Evolutionary conservation across 92 coral and sea anemone species (phyloP).

Genomic region (Paragorgia papillata): DNA sequence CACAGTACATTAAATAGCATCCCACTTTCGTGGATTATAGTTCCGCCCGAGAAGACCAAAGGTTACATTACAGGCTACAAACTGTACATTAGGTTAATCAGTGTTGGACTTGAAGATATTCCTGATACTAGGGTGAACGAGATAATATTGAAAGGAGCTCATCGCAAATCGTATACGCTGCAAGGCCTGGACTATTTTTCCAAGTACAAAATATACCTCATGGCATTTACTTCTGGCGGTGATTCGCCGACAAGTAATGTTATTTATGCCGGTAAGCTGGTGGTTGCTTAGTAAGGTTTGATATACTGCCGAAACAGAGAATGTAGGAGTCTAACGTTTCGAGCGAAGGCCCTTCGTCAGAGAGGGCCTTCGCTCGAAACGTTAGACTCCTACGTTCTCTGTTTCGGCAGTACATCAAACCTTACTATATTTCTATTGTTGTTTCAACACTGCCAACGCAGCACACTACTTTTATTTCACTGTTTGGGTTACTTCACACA

Average conservation of each 20-base stretch:
- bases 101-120: constrained; percentile 43
- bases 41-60: constrained; percentile 56
- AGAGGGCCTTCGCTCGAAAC: too few species aligned
- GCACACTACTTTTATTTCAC: too few species aligned
- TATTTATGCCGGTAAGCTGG: constrained; percentile 62
- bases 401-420: too few species aligned
- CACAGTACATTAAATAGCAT: constrained; percentile 58
- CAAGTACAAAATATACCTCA: constrained; percentile 52
- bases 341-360: too few species aligned
- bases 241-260: constrained; percentile 60
- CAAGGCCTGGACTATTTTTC: constrained; percentile 55
- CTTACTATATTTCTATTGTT: too few species aligned
- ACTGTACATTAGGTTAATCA: constrained; percentile 43
- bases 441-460: too few species aligned
- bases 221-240: constrained; percentile 68
- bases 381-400: too few species aligned
- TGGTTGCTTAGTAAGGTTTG: too few species aligned
- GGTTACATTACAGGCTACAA: constrained; percentile 69
- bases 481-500: too few species aligned
- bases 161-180: constrained; percentile 27
- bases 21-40: constrained; percentile 62
- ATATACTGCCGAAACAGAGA: too few species aligned
- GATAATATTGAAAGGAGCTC: constrained; percentile 23
- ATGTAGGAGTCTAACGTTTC: too few species aligned
- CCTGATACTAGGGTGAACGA: constrained; percentile 1